Base-by-base conservation (phyloP, 2,888 invertebrate species). In the Eupithecia exiguata region DNA sequence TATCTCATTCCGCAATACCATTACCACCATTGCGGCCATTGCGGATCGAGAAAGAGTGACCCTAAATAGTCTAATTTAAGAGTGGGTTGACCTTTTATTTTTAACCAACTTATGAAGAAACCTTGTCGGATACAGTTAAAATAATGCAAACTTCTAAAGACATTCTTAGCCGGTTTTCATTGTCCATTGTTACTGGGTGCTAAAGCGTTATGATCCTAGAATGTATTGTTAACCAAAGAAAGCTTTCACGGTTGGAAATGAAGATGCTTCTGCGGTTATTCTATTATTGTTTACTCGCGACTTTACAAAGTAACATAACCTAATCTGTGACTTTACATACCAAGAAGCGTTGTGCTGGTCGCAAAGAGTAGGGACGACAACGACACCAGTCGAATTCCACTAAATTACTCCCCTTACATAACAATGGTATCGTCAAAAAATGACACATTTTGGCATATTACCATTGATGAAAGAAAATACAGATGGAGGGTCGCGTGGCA, bases 131-230 rank as follows among this genome's bases (percentile, higher is more conserved):
- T 21, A 30, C 9, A 35, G 4, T 62, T 1, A 62, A 62, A 62
- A 21, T 35, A n/a, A 9, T 16, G 18, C 62, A 62, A 62, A 16
- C 16, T 68, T 78, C 78, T 79, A 70, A 71, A 75, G 74, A 74
- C 38, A 72, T 76, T 76, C 70, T 74, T 58, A 30, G 53, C 71
- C 65, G 71, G 35, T 68, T 62, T 70, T 71, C 68, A 77, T 76
- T 71, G 75, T 77, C 68, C 66, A 72, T 69, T 74, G 74, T 74
- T 65, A 62, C 63, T 21, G 18, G 49, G 49, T n/a, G 49, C 49
- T 21, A 69, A 66, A 70, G 36, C 30, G 14, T 35, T 35, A 62
- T 62, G 62, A 62, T 21, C 10, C 30, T n/a, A 30, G 30, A 58
- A 58, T 67, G 53, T 58, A 25, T 71, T 71, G 18, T 70, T 12